These are phyloP conservation scores for Penaeus vannamei DNA, from an alignment of 1,140 invertebrate species.

Conservation along the genomic window DNA sequence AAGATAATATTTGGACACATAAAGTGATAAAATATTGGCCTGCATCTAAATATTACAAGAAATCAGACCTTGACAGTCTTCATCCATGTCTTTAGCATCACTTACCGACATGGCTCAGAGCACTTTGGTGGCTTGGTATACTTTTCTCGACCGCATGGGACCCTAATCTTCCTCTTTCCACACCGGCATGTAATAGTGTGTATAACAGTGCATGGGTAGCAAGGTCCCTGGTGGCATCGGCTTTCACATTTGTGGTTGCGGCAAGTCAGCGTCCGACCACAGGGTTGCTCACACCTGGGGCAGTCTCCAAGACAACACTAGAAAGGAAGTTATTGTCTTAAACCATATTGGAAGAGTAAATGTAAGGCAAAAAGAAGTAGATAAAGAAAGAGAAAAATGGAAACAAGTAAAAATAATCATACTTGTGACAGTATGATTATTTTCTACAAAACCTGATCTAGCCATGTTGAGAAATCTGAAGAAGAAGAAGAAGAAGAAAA, in stretches of 20 bases:
- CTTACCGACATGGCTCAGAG: conserved; percentile 80
- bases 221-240: conserved; percentile 89
- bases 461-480: no score
- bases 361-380: not conserved
- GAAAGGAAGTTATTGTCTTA: conserved; percentile 62
- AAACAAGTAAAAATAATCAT: no score
- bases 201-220: conserved; percentile 89
- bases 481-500: no score
- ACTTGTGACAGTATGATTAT: no score
- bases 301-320: conserved; percentile 89
- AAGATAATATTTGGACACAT: no score
- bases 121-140: conserved; percentile 85
- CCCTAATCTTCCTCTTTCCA: conserved; percentile 82
- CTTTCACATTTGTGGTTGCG: conserved; percentile 91
- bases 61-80: not conserved
- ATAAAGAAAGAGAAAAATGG: no score
- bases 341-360: conserved; percentile 27
- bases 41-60: no score
- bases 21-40: no score
- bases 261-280: conserved; percentile 86
- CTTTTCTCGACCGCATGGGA: conserved; percentile 87
- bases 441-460: no score
- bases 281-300: conserved; percentile 89
- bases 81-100: conserved; percentile 21
- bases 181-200: conserved; percentile 87